phyloP scores from a whole-genome alignment of 2,888 invertebrate species.

The Ormia ochracea region DNA sequence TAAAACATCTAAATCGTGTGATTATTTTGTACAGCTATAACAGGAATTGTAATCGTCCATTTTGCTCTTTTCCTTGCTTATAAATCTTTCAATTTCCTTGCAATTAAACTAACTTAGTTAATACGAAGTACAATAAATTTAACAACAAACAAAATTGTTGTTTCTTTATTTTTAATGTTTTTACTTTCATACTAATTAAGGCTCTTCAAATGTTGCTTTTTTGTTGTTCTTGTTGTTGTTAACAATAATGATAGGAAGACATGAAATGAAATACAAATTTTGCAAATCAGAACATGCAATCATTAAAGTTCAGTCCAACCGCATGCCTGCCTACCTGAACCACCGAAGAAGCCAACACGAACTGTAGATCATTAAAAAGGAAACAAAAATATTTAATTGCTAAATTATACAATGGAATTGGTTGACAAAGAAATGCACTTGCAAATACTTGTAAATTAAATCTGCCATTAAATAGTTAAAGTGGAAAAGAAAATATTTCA shows the following conservation, averaged over 20 bases:
- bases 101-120: slow-evolving; percentile 17
- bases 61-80: background rate
- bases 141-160: slow-evolving; percentile 1
- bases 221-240: background rate
- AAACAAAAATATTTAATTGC: slow-evolving; percentile 10
- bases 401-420: slow-evolving; percentile 8
- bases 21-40: too few relatives aligned
- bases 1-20: too few relatives aligned
- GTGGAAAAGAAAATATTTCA: background rate
- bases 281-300: slow-evolving; percentile 46
- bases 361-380: background rate
- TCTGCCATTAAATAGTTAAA: background rate
- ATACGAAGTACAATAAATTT: slow-evolving; percentile 9
- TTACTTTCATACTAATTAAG: slow-evolving; percentile 25
- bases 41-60: too few relatives aligned
- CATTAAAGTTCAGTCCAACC: slow-evolving; percentile 18
- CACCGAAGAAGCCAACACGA: background rate
- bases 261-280: slow-evolving; percentile 38
- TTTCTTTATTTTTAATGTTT: background rate
- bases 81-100: background rate
- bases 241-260: slow-evolving; percentile 35
- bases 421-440: slow-evolving; percentile 40
- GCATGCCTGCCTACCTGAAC: background rate
- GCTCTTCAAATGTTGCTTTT: background rate
- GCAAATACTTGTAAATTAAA: background rate